Evolutionary conservation across 2,888 invertebrate species (phyloP), one percentile per base, ranked within the genome.

Genomic region (Unio pictorum): DNA sequence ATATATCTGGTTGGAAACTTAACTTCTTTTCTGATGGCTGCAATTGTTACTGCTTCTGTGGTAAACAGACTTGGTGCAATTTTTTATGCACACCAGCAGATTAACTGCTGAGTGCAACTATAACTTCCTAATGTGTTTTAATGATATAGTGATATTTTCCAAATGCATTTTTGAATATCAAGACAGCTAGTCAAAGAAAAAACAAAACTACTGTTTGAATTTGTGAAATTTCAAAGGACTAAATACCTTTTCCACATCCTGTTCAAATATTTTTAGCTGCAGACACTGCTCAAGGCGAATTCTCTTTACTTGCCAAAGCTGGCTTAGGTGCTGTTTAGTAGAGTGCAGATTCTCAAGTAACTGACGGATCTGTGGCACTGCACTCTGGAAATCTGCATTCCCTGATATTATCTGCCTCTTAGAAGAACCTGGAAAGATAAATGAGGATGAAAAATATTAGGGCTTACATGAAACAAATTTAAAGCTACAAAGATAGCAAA

Each of bases 251-350:
- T 88, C 87, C 6, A 88, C 87, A 80, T 90, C 90, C 69, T 88
- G 85, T 77, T 90, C 89, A 82, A 90, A 89, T 69, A 90, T 83
- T 60, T 89, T 79, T 61, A 90, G 87, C 79, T 90, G 90, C 61
- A 90, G 81, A 77, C 90, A 90, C 78, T 90, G 89, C 69, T 90
- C 89, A 26, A 90, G 83, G 63, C 89, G 79, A 67, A 87, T 82
- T 66, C 86, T 81, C 79, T 88, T 86, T 85, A 95, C 95, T 88
- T 97, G 96, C 98, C 98, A 99, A 70, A 96, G 92, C 87, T 96
- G 96, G 77, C 96, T 93, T 64, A 98, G 93, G 87, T 97, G 96
- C 88, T 96, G 95, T 86, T 97, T 96, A 0, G 95, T 95, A 7
- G 95, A 94, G 81, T 96, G 95, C 45, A 97, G 95, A 74, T 96